These are phyloP conservation scores for Acanthosepion pharaonis DNA, from an alignment of 2,888 invertebrate species.

Conservation along the genomic window DNA sequence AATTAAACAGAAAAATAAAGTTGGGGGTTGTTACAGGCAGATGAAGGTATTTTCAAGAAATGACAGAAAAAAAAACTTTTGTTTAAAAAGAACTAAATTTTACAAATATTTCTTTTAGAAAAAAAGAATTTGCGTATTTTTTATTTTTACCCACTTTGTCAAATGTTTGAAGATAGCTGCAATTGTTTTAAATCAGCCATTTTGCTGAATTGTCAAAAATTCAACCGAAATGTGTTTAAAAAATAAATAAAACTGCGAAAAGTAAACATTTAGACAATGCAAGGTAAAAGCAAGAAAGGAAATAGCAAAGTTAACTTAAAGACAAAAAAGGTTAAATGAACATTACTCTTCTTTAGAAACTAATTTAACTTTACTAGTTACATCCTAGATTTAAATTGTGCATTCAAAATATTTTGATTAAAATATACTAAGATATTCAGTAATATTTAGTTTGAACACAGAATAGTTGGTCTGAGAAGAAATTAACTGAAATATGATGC, in stretches of 20 bases:
- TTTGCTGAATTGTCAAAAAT: background rate
- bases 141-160: background rate
- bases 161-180: background rate
- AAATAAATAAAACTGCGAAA: background rate
- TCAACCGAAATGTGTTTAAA: background rate
- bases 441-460: too few species aligned
- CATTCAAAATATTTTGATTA: background rate
- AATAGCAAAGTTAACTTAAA: background rate
- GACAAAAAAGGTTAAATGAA: background rate
- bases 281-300: constrained; percentile 11
- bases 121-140: background rate
- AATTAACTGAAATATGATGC: too few species aligned
- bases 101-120: too few species aligned
- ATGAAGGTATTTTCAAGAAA: too few species aligned
- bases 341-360: background rate
- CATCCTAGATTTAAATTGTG: background rate
- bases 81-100: too few species aligned
- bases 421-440: background rate
- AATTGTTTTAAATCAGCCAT: background rate
- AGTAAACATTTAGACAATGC: background rate
- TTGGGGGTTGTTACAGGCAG: too few species aligned
- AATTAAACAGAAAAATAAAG: too few species aligned
- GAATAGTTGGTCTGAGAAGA: too few species aligned
- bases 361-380: background rate
- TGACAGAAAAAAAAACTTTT: too few species aligned